Evolutionary conservation across 2,888 invertebrate genomes (phyloP).

Genomic region (Dolichomitus sp.): DNA sequence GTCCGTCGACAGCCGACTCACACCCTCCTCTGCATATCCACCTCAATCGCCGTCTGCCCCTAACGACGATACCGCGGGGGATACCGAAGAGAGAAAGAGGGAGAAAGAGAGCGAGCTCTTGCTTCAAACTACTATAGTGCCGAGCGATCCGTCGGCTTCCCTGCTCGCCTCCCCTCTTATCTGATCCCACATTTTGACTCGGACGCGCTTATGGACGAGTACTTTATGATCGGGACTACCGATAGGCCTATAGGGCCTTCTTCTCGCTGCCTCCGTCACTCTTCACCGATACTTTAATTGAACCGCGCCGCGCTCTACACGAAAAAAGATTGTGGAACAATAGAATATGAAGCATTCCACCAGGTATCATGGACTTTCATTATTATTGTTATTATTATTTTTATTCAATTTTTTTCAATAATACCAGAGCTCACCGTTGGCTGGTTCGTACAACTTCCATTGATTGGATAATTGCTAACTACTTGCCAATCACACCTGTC

Average conservation of each 20-base stretch:
- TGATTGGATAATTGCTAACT: slow-evolving; percentile 60
- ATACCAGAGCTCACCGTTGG: neutral
- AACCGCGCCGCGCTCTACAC: slow-evolving; percentile 52
- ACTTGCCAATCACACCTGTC: slow-evolving; percentile 56
- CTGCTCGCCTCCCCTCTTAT: slow-evolving; percentile 56
- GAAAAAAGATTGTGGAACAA: slow-evolving; percentile 40
- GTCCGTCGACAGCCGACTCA: slow-evolving; percentile 61
- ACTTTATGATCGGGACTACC: slow-evolving; percentile 71
- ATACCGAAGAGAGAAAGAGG: slow-evolving; percentile 21
- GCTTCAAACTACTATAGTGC: slow-evolving; percentile 46
- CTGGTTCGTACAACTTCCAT: neutral
- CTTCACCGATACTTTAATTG: slow-evolving; percentile 65
- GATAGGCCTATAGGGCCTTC: slow-evolving; percentile 66
- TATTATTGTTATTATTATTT: neutral
- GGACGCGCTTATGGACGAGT: slow-evolving; percentile 71
- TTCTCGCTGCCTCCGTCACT: slow-evolving; percentile 53
- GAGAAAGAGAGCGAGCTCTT: slow-evolving; percentile 3
- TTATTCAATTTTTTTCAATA: slow-evolving; percentile 13
- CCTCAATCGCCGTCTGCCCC: slow-evolving; percentile 63
- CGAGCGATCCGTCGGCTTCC: slow-evolving; percentile 47
- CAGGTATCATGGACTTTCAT: neutral
- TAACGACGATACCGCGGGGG: slow-evolving; percentile 56
- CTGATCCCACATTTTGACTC: slow-evolving; percentile 72
- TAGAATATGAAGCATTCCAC: slow-evolving; percentile 14
- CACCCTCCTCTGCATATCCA: slow-evolving; percentile 67